phyloP scores from a whole-genome alignment of 2,888 invertebrate species.

The Melipona beecheii region DNA sequence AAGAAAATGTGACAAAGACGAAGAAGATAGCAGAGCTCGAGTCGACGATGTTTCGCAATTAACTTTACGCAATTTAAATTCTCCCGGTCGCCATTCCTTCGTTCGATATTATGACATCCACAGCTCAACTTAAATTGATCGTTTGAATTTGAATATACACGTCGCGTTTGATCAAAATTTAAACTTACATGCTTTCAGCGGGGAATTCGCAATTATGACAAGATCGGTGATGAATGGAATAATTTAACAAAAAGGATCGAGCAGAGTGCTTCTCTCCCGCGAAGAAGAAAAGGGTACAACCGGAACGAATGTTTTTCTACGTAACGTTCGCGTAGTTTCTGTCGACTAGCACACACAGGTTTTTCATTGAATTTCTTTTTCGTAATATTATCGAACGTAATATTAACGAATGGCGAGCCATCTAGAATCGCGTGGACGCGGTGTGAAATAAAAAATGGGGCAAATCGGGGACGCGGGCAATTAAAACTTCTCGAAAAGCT shows the following conservation, averaged over 20 bases:
- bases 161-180: neutral
- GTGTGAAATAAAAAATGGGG: conserved; percentile 20
- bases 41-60: no score
- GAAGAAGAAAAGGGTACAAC: neutral
- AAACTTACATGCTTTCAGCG: neutral
- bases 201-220: neutral
- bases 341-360: no score
- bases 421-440: conserved; percentile 17
- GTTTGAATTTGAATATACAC: neutral
- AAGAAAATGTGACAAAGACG: no score
- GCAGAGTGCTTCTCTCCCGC: neutral
- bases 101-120: neutral
- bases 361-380: neutral
- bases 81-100: neutral
- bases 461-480: conserved; percentile 61
- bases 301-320: neutral
- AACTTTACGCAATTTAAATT: neutral
- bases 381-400: neutral
- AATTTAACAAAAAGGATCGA: neutral
- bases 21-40: no score
- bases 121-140: neutral
- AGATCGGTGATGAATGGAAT: neutral
- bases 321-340: no score
- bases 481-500: conserved; percentile 74
- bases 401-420: neutral